Base-by-base conservation (phyloP, 2,113 vertebrate species). In the Archocentrus centrarchus region DNA sequence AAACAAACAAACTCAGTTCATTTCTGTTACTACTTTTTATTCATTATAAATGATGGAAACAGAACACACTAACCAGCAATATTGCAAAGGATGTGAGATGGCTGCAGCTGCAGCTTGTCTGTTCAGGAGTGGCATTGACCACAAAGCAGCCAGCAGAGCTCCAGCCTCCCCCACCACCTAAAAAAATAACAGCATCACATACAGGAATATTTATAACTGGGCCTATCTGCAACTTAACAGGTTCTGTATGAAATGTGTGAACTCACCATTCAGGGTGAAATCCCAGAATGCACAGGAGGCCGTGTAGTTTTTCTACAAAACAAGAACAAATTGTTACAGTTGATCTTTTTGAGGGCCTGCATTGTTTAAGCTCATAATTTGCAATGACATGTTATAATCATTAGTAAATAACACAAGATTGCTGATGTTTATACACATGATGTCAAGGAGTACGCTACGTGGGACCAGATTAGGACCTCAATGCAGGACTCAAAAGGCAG, bases 31-130 rank as follows among this genome's bases (percentile, higher is more conserved):
- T 30, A 37, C 17, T 55, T 73, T 50, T 73, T 73, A 73, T 35
- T 3, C 53, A 35, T 73, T 73, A 0, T 32, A 35, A 20, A 73
- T 35, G 11, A 11, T 2, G 20, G 1, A n/a, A 53, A 55, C 27
- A 55, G 27, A 76, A 63, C 9, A 41, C 30, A 53, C 90, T 11
- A 10, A 99, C 98, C 97, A 99, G 89, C 70, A 99, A 94, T 81
- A 99, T 94, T 1, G 97, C 97, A 82, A 99, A 99, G 81, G 97
- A 97, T 9, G 98, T 99, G 68, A 99, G 97, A 80, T 99, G 98
- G 89, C 95, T 97, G 91, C 98, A 99, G 89, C 96, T 97, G 92
- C 98, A 99, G 83, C 92, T 88, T 1, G 97, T 98, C 75, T 96
- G 93, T 27, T 97, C 95, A 8, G 88, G 22, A 35, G 92, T 96